Evolutionary conservation across 2,888 invertebrate species (phyloP), one percentile per base, ranked within the genome.

Genomic region (Latrodectus elegans): DNA sequence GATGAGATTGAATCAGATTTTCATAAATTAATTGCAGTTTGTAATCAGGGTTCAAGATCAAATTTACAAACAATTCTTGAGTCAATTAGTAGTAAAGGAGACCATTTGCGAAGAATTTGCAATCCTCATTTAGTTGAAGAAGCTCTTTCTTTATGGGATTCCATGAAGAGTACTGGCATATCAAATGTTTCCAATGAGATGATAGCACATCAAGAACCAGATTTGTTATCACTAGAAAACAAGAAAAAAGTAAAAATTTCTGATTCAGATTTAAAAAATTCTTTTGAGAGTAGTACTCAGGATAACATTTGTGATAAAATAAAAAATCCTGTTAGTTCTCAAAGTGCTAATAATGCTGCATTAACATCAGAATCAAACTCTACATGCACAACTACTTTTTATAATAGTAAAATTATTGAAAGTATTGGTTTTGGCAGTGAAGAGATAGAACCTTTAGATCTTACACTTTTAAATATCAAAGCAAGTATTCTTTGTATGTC

Each of bases 401-500:
- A 38, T 38, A 6, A 38, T 38, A 38, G 6, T 38, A 38, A 38
- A 38, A 38, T 38, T 38, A 38, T 6, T 38, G 38, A 38, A 38
- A 6, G 38, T 38, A 38, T 38, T 38, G 4, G 38, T 38, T 38
- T 38, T 38, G 38, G 38, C 38, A 6, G 38, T 4, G 60, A 60
- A 60, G 60, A 9, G 6, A 60, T 60, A n/a, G 60, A 60, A n/a
- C 60, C 60, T n/a, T 60, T 60, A 60, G 97, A 97, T 92, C 93
- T 97, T 88, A 96, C 96, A 0, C 95, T 96, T 91, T 92, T 97
- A 65, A 97, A 97, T 91, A 96, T 96, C 79, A 96, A 97, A 92
- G 97, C 96, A 0, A 96, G 96, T 91, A 95, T 96, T 9, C 96
- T 97, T 94, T 96, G 96, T 92, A 93, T 97, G 89, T 95, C 96